Conservation (phyloP, 2,888 invertebrate genomes). For the Ectemnius lituratus region DNA sequence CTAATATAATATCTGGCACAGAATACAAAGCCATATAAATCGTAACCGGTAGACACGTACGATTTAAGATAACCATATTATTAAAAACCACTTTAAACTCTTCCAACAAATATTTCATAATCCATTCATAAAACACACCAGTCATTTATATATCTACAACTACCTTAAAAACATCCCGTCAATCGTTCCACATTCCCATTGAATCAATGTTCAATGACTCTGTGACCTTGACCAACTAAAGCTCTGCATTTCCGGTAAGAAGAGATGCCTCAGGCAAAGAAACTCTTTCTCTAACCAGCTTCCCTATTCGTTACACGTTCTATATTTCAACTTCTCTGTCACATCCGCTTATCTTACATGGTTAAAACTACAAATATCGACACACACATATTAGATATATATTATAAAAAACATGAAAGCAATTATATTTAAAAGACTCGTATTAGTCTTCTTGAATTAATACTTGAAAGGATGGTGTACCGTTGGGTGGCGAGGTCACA, state of each 20-base stretch:
- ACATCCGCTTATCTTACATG: background rate
- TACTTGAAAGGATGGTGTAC: too few species aligned
- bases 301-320: background rate
- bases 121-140: too few species aligned
- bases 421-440: background rate
- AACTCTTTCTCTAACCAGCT: background rate
- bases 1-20: too few species aligned
- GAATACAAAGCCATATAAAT: too few species aligned
- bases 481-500: too few species aligned
- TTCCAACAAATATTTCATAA: too few species aligned
- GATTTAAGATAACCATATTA: too few species aligned
- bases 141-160: background rate
- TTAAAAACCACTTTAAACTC: too few species aligned
- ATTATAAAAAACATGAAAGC: background rate
- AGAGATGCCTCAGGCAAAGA: slow-evolving; percentile 17
- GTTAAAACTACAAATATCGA: too few species aligned
- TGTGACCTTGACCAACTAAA: slow-evolving; percentile 51
- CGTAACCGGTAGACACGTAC: too few species aligned
- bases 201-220: slow-evolving; percentile 46
- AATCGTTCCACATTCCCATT: slow-evolving; percentile 44
- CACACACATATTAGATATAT: too few species aligned
- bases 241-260: slow-evolving; percentile 39
- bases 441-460: too few species aligned
- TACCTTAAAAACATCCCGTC: background rate
- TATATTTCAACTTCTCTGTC: background rate